Base-by-base conservation (phyloP, 2,888 invertebrate genomes). In the Axea sp. region DNA sequence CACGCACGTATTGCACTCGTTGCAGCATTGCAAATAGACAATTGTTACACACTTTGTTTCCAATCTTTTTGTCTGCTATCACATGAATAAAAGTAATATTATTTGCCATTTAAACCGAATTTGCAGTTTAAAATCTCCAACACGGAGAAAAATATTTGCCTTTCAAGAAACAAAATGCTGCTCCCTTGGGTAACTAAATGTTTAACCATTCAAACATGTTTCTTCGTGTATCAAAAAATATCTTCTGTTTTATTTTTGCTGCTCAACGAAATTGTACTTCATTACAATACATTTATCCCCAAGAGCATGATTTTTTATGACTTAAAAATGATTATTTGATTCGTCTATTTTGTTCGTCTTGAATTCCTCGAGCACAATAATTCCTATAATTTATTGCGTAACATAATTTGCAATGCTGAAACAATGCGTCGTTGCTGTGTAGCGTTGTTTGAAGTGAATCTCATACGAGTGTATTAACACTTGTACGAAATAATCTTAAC, bases 1-100 rank as follows among this genome's bases (percentile, higher is more conserved):
- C 51, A 76, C 72, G 73, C 53, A 69, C 45, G 75, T 67, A 62
- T 62, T 45, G 65, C 71, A 65, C 69, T 65, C 57, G 62, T 73
- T 73, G 57, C 73, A 59, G 64, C 68, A 69, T 74, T 69, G 69
- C 74, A 65, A 64, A 71, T 55, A 53, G 37, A 69, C 60, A 26
- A n/a, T 24, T 26, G 9, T 43, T 39, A 28, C n/a, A 53, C 65
- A 37, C 28, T 37, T 7, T 43, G n/a, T 43, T 26, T 26, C 6
- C 22, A 5, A 2, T 6, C 1, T 3, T 33, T 15, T 15, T 33
- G 11, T 7, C 5, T 28, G 3, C 28, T 8, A 8, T n/a, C 28
- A 28, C 9, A 4, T 9, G 8, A 4, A 8, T 9, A 9, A 28
- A 28, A 12, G 7, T 3, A 31, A 31, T 12, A 31, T 12, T 12